Evolutionary conservation across 2,888 invertebrate species (phyloP).

Genomic region (Brachypterus glaber): DNA sequence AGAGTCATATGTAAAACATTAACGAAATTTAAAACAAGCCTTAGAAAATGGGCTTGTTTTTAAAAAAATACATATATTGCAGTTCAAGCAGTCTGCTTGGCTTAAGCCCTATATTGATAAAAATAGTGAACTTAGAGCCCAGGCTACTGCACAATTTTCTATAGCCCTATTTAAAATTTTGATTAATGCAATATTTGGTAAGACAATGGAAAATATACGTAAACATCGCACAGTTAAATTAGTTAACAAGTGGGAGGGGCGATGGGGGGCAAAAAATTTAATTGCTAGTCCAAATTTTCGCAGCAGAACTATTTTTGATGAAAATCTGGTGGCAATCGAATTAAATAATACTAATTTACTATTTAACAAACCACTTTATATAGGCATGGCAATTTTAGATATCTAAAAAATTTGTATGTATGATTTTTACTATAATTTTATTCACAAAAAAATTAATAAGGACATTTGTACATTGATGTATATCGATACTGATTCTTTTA

Average conservation of each 20-base stretch:
- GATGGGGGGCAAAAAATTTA: conserved; percentile 18
- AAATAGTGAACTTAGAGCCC: conserved; percentile 30
- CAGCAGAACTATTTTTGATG: conserved; percentile 16
- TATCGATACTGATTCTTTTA: conserved; percentile 11
- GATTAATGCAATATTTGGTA: conserved; percentile 23
- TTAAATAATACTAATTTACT: conserved; percentile 14
- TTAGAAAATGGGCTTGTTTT: conserved; percentile 24
- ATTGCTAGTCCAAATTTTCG: conserved; percentile 15
- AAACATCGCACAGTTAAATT: conserved; percentile 32
- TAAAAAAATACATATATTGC: conserved; percentile 27
- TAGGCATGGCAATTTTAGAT: conserved; percentile 19
- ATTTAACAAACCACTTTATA: conserved; percentile 19
- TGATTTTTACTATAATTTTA: conserved; percentile 19
- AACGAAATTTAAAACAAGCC: conserved; percentile 24
- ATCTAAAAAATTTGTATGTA: conserved; percentile 18
- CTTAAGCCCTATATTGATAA: conserved; percentile 32
- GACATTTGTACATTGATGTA: conserved; percentile 14
- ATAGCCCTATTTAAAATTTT: conserved; percentile 16
- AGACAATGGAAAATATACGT: too few species aligned
- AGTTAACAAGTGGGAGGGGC: conserved; percentile 22
- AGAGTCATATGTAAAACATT: conserved; percentile 26
- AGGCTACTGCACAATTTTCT: conserved; percentile 15
- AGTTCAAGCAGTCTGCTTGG: conserved; percentile 34
- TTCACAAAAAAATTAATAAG: conserved; percentile 10
- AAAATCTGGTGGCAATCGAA: conserved; percentile 17